Conservation (phyloP, 2,797 vertebrate genomes). For the Alosa sapidissima region DNA sequence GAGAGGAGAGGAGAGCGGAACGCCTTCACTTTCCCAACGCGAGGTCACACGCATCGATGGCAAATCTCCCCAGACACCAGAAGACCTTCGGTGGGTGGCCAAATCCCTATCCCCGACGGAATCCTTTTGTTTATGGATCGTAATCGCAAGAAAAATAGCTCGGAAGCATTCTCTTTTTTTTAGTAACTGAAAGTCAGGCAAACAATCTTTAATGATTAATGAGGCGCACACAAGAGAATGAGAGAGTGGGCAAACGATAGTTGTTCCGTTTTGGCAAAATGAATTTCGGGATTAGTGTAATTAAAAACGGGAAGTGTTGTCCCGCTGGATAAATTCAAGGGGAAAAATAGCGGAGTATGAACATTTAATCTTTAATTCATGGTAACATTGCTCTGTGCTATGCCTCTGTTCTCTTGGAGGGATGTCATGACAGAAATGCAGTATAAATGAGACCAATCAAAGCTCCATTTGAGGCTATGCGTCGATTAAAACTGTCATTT, state of each 20-base stretch:
- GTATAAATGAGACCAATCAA: slow-evolving; percentile 30
- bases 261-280: neutral
- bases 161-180: slow-evolving; percentile 21
- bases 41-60: slow-evolving; percentile 33
- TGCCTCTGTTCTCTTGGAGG: slow-evolving; percentile 15
- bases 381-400: neutral
- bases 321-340: slow-evolving; percentile 7
- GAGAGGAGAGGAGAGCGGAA: neutral
- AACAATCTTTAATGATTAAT: slow-evolving; percentile 40
- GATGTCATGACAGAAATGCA: slow-evolving; percentile 8
- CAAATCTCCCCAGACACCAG: slow-evolving; percentile 27
- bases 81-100: slow-evolving; percentile 1
- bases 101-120: slow-evolving; percentile 20
- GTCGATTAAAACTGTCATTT: slow-evolving; percentile 22
- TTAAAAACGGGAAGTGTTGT: neutral
- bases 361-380: slow-evolving; percentile 22
- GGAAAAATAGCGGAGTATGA: neutral
- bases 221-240: neutral
- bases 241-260: neutral
- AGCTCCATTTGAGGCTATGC: neutral
- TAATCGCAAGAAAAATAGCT: slow-evolving; percentile 27
- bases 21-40: slow-evolving; percentile 34
- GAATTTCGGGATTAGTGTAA: slow-evolving; percentile 11
- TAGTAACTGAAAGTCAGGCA: slow-evolving; percentile 32
- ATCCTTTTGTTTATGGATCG: slow-evolving; percentile 38